phyloP scores from a whole-genome alignment of 2,797 vertebrate species.

The Myotis planiceps region DNA sequence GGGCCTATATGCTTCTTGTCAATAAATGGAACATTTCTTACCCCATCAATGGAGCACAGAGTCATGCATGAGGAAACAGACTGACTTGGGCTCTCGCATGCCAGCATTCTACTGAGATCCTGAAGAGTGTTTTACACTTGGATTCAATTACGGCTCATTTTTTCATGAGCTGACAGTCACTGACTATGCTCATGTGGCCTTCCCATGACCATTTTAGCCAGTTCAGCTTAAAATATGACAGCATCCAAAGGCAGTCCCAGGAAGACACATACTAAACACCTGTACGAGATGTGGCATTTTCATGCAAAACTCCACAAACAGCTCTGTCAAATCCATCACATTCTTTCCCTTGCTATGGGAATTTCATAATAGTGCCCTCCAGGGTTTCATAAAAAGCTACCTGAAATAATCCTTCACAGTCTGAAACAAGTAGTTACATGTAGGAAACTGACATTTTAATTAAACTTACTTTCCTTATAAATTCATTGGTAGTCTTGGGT shows the following conservation, averaged over 20 bases:
- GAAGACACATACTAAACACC: neutral
- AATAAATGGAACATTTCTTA: neutral
- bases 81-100: neutral
- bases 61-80: neutral
- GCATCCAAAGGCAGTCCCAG: neutral
- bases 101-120: neutral
- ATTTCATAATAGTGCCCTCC: slow-evolving; percentile 67
- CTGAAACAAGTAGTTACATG: slow-evolving; percentile 77
- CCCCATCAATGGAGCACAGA: neutral
- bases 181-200: neutral
- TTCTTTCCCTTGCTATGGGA: neutral
- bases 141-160: neutral
- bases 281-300: neutral
- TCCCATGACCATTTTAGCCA: neutral
- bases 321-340: slow-evolving; percentile 43
- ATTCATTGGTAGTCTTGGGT: slow-evolving; percentile 69
- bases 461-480: slow-evolving; percentile 78
- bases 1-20: neutral
- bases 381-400: slow-evolving; percentile 75
- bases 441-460: slow-evolving; percentile 84
- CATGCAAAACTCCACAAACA: slow-evolving; percentile 48
- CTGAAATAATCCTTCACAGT: slow-evolving; percentile 77
- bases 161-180: neutral
- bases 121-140: neutral
- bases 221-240: neutral